phyloP scores from a whole-genome alignment of 2,888 invertebrate genomes.

The Nyleta sp. region DNA sequence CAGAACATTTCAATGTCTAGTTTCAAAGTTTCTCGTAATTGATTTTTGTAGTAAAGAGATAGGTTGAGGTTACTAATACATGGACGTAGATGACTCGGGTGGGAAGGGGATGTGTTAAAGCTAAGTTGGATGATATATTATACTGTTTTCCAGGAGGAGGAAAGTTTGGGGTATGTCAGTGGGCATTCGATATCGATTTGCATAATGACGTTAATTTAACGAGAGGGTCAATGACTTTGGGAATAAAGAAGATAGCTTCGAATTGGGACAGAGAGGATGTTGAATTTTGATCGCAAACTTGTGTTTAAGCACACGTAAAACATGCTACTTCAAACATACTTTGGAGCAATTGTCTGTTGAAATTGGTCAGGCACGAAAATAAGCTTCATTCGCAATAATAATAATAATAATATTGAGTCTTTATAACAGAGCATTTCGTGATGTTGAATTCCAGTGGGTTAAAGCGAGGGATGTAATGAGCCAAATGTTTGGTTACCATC shows the following conservation, averaged over 20 bases:
- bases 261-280: conserved; percentile 3
- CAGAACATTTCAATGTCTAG: neutral
- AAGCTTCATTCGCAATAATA: too few species aligned
- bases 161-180: conserved; percentile 9
- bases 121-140: conserved; percentile 3
- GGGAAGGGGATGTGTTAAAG: neutral
- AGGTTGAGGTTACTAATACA: neutral
- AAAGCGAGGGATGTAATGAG: neutral
- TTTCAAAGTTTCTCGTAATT: neutral
- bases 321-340: too few species aligned
- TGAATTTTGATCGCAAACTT: too few species aligned
- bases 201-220: conserved; percentile 5
- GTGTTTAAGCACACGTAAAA: too few species aligned
- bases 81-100: neutral
- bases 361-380: too few species aligned
- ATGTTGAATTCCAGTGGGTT: too few species aligned
- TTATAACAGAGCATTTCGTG: too few species aligned
- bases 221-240: conserved; percentile 5
- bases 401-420: too few species aligned
- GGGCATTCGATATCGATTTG: conserved; percentile 3
- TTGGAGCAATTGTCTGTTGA: too few species aligned
- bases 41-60: neutral
- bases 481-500: neutral
- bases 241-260: conserved; percentile 3
- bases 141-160: neutral